Evolutionary conservation across 2,888 invertebrate genomes (phyloP).

Genomic region (Ormia ochracea): DNA sequence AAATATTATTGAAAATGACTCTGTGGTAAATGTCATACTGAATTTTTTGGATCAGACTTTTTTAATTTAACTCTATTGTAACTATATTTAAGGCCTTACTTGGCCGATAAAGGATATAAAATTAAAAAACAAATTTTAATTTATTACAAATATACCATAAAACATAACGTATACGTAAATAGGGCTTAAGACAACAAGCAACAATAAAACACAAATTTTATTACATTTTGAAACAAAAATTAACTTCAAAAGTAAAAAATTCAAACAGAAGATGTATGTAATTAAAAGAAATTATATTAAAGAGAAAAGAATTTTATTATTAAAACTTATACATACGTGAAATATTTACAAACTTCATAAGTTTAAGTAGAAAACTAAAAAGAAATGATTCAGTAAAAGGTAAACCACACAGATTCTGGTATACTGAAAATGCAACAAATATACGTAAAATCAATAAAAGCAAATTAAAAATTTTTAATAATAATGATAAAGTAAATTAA

Average conservation of each 20-base stretch:
- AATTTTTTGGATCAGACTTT: background rate
- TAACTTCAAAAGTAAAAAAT: slow-evolving; percentile 53
- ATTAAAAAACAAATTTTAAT: slow-evolving; percentile 19
- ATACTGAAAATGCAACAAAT: slow-evolving; percentile 61
- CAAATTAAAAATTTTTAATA: slow-evolving; percentile 46
- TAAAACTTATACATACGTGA: slow-evolving; percentile 47
- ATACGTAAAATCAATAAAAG: slow-evolving; percentile 65
- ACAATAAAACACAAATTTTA: slow-evolving; percentile 60
- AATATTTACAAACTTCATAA: slow-evolving; percentile 62
- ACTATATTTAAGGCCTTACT: slow-evolving; percentile 9
- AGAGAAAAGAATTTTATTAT: slow-evolving; percentile 33
- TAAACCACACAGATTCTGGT: slow-evolving; percentile 44
- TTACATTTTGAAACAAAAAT: slow-evolving; percentile 45
- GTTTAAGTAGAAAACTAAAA: slow-evolving; percentile 39
- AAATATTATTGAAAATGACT: background rate
- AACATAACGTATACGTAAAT: slow-evolving; percentile 77
- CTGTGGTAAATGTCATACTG: background rate
- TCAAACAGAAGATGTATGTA: slow-evolving; percentile 20
- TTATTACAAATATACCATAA: slow-evolving; percentile 66
- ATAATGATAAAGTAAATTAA: background rate
- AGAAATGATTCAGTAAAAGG: slow-evolving; percentile 9
- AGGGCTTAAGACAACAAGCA: slow-evolving; percentile 69
- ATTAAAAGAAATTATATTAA: slow-evolving; percentile 26
- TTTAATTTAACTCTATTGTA: slow-evolving; percentile 8
- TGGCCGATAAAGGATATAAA: slow-evolving; percentile 6